These are phyloP conservation scores for Epinephelus malabaricus DNA, from an alignment of 2,797 vertebrate genomes.

Conservation along the genomic window DNA sequence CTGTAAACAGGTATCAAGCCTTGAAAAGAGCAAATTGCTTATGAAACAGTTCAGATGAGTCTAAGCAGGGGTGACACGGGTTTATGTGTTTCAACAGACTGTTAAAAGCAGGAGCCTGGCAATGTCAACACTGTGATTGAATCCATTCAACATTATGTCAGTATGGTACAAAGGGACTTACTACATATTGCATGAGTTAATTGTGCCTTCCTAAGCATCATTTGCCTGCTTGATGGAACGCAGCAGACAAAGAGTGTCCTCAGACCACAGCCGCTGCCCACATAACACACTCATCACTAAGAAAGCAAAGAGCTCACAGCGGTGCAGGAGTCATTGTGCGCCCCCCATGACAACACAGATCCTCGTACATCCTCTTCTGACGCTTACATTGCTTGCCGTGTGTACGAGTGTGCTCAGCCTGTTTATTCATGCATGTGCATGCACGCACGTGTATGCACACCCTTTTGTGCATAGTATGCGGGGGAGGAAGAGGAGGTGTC, in stretches of 20 bases:
- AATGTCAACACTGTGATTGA: slow-evolving; percentile 1
- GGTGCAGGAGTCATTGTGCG: slow-evolving; percentile 46
- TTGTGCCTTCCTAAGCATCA: slow-evolving; percentile 40
- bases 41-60: background rate
- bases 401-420: slow-evolving; percentile 12
- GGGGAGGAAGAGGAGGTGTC: slow-evolving; percentile 71
- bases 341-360: slow-evolving; percentile 49
- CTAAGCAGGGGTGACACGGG: slow-evolving; percentile 2
- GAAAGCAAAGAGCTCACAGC: slow-evolving; percentile 57
- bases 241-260: slow-evolving; percentile 51
- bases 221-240: slow-evolving; percentile 32
- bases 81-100: background rate
- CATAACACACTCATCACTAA: slow-evolving; percentile 65
- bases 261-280: slow-evolving; percentile 51
- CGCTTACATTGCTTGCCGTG: slow-evolving; percentile 31
- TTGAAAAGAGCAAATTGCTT: slow-evolving; percentile 7
- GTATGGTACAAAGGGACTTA: slow-evolving; percentile 26
- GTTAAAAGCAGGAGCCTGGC: slow-evolving; percentile 7
- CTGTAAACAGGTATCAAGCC: slow-evolving; percentile 1
- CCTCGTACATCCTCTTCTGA: slow-evolving; percentile 38
- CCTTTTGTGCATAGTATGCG: slow-evolving; percentile 62
- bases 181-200: slow-evolving; percentile 40
- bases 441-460: slow-evolving; percentile 37
- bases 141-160: slow-evolving; percentile 23
- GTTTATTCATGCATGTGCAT: slow-evolving; percentile 57